phyloP scores from a whole-genome alignment of 2,113 vertebrate species.

The Charina bottae region DNA sequence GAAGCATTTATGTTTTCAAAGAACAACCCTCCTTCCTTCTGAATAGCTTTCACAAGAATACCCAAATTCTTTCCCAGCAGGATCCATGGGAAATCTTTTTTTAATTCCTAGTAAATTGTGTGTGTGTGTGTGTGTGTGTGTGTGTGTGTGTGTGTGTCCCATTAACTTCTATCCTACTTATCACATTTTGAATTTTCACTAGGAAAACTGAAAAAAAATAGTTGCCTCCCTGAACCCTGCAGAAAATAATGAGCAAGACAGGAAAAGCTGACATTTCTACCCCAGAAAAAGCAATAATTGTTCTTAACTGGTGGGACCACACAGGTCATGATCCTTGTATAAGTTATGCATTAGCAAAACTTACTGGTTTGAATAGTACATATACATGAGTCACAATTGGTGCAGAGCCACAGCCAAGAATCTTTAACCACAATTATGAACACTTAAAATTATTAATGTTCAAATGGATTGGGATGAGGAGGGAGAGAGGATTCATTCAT shows the following conservation, averaged over 20 bases:
- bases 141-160: too few relatives aligned
- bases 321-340: background rate
- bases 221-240: background rate
- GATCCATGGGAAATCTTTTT: background rate
- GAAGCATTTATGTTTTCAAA: background rate
- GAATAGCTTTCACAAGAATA: background rate
- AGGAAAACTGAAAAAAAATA: slow-evolving; percentile 38
- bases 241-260: background rate
- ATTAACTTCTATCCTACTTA: background rate
- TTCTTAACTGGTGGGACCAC: background rate
- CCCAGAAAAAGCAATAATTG: slow-evolving; percentile 23
- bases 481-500: slow-evolving; percentile 45
- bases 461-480: slow-evolving; percentile 20
- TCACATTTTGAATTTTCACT: background rate
- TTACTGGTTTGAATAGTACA: background rate
- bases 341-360: background rate
- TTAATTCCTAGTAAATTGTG: background rate
- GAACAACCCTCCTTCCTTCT: background rate
- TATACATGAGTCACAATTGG: background rate
- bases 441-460: slow-evolving; percentile 47
- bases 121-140: too few relatives aligned
- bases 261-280: slow-evolving; percentile 26
- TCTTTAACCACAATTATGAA: slow-evolving; percentile 46
- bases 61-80: background rate
- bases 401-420: slow-evolving; percentile 14